phyloP scores from a whole-genome alignment of 1,140 invertebrate genomes.

The Ips nitidus region DNA sequence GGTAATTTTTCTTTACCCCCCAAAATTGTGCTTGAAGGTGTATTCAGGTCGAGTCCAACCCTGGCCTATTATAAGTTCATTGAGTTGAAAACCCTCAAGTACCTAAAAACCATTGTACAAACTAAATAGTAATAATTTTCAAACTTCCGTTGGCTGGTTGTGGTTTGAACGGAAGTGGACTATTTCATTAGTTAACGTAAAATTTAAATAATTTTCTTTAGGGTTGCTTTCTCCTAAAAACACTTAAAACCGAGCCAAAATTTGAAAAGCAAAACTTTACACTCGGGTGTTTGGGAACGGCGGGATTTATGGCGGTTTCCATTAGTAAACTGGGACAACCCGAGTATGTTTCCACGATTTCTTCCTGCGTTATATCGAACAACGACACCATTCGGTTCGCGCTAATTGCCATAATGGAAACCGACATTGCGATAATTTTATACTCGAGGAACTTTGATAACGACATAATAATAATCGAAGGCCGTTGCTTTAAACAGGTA shows the following conservation, averaged over 20 bases:
- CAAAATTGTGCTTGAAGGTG: too few relatives aligned
- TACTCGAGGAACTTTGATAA: not conserved
- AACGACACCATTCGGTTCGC: not conserved
- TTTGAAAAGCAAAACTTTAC: slow-evolving; percentile 2
- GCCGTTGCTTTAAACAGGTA: not conserved
- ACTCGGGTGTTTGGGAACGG: not conserved
- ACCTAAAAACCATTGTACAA: not conserved
- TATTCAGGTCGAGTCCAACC: too few relatives aligned
- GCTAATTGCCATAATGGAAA: not conserved
- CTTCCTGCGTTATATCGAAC: not conserved
- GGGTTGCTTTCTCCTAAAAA: not conserved
- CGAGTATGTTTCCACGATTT: slow-evolving; percentile 1
- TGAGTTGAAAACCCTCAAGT: not conserved
- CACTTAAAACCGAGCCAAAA: not conserved
- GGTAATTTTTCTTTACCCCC: too few relatives aligned
- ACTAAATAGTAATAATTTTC: slow-evolving; percentile 1
- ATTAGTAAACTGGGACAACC: not conserved
- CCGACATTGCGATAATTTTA: not conserved
- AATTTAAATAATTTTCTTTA: slow-evolving; percentile 1
- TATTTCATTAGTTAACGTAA: not conserved
- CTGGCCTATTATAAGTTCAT: not conserved
- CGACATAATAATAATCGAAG: slow-evolving; percentile 2
- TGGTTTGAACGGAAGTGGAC: not conserved
- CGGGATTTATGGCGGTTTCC: not conserved
- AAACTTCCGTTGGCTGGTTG: not conserved